Base-by-base conservation (phyloP, 1,140 invertebrate species). In the Drosophila grimshawi region DNA sequence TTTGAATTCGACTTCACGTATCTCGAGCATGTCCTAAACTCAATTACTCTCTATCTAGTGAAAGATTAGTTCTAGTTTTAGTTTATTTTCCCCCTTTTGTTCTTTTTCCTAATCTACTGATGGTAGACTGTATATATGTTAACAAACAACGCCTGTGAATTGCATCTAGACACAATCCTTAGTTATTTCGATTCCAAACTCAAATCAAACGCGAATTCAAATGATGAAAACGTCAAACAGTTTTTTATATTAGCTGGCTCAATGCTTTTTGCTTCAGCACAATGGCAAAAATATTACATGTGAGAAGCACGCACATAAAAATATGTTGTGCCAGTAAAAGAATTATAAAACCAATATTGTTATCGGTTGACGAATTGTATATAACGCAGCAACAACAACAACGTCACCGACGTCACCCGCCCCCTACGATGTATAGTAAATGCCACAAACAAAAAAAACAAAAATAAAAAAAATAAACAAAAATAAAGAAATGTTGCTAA, bases 201-300 rank as follows among this genome's bases (percentile, higher is more conserved):
- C 32, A 19, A 55, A 37, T 43, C 41, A 61, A 61, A 30, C 67
- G 56, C 48, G 51, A 46, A 33, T 60, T 33, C 19, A 19, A 19
- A n/a, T 43, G n/a, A 33, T 65, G 27, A 53, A 35, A 69, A 62
- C 19, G 41, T 8, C 53, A 68, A 62, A 43, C 35, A 39, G 39
- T 53, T 69, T 43, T 37, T 65, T 59, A 60, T 45, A 65, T 46
- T 52, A 53, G 55, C 65, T 76, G 71, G 60, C 64, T 71, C 67
- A 76, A 76, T 65, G 73, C 68, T 71, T 76, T 76, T 71, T 76
- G 73, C 67, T 75, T 76, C 48, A 69, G 41, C 56, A 53, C 39
- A 45, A 55, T 35, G 57, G 19, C 66, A 56, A 70, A 11, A 19
- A 19, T 19, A 19, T 19, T 29, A 32, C 29, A 39, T 56, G 56